Evolutionary conservation across 2,113 vertebrate genomes (phyloP).

Genomic region (Myiozetetes cayanensis): DNA sequence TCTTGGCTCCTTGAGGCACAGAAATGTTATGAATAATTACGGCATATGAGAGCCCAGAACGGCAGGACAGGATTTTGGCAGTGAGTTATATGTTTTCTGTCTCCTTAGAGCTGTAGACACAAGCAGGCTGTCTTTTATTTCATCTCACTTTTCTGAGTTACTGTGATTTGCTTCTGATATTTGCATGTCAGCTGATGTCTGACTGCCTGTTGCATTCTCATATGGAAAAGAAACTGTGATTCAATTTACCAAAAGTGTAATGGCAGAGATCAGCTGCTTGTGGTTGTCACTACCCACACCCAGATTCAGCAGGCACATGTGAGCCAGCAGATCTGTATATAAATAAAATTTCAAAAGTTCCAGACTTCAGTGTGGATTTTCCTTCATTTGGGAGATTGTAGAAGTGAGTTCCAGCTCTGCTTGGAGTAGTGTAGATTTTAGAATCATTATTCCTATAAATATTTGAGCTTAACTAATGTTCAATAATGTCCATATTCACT

Average conservation of each 20-base stretch:
- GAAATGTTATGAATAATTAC: not conserved
- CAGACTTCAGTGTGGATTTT: not conserved
- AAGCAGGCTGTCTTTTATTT: not conserved
- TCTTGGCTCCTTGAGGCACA: not conserved
- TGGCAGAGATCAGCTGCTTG: not conserved
- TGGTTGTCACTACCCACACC: not conserved
- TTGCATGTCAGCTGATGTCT: not conserved
- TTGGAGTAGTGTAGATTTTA: not conserved
- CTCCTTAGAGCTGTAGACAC: not conserved
- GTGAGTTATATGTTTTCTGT: not conserved
- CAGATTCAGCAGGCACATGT: not conserved
- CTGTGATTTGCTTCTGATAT: not conserved
- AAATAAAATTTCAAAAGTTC: not conserved
- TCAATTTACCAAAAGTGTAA: not conserved
- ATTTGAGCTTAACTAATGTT: not conserved
- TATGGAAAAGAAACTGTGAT: not conserved
- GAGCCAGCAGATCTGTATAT: not conserved
- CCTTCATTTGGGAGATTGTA: not conserved
- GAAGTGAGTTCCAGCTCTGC: not conserved
- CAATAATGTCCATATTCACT: not conserved
- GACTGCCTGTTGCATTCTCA: not conserved
- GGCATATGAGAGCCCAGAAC: not conserved
- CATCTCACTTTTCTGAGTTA: not conserved
- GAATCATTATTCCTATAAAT: not conserved
- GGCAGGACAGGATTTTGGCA: not conserved